Conservation (phyloP, 2,888 invertebrate species). For the Apoda limacodes region DNA sequence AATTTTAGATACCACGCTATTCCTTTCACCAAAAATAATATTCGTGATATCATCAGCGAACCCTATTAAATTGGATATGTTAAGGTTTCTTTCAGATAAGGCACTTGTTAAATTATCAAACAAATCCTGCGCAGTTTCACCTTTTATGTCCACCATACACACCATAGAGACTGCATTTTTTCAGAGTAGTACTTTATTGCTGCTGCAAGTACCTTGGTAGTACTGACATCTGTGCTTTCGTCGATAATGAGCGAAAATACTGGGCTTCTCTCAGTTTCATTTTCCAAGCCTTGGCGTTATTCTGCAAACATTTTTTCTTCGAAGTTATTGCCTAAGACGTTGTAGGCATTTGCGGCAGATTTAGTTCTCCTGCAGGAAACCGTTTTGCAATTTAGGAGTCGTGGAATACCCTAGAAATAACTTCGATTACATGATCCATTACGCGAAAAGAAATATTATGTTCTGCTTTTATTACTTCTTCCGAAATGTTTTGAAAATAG, state of each 20-base stretch:
- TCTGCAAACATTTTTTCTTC: conserved; percentile 6
- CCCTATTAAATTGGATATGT: too few species aligned
- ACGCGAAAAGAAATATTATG: conserved; percentile 1
- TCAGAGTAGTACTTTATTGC: conserved; percentile 9
- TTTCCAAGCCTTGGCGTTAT: conserved; percentile 6
- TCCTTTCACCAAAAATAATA: too few species aligned
- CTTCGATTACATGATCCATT: too few species aligned
- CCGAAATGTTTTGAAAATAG: too few species aligned
- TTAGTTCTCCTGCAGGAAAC: conserved; percentile 7
- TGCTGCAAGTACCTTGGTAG: conserved; percentile 10
- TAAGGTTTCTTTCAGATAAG: conserved; percentile 5
- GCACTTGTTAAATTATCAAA: conserved; percentile 2
- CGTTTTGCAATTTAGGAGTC: conserved; percentile 3
- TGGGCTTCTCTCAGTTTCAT: conserved; percentile 5
- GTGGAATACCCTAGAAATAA: conserved; percentile 3
- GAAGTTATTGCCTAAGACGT: conserved; percentile 6
- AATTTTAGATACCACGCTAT: too few species aligned
- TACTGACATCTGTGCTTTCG: conserved; percentile 13
- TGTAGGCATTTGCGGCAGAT: conserved; percentile 5
- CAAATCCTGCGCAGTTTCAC: conserved; percentile 1
- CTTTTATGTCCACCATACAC: conserved; percentile 1
- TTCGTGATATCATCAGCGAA: too few species aligned
- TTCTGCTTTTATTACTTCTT: conserved; percentile 2
- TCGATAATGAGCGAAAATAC: conserved; percentile 11
- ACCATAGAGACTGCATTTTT: conserved; percentile 1